Evolutionary conservation across 2,113 vertebrate species (phyloP), one percentile per base, ranked within the genome.

Genomic region (Oncorhynchus keta): DNA sequence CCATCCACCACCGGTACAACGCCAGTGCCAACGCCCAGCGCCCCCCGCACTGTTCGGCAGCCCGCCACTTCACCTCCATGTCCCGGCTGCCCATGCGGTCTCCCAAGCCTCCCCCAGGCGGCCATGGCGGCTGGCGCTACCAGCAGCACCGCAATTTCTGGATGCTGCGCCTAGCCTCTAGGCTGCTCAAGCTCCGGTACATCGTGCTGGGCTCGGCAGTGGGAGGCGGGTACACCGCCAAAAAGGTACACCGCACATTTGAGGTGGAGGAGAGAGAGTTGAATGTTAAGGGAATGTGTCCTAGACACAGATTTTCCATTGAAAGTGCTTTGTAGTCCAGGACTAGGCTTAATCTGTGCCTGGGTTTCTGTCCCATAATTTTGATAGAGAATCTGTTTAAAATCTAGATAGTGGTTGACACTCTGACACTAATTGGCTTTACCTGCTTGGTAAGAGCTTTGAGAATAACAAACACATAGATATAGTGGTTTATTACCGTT

Each of bases 181-280:
- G 96, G 73, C 93, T 99, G 55, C 91, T 99, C 48, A 96, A 84
- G 89, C 89, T 99, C 74, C 93, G 98, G 1, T 99, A 99, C 88
- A 93, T 99, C 79, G 45, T 99, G 72, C 85, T 99, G 28, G 98
- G 98, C 32, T 95, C 96, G 18, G 98, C 98, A 57, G 97, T 98
- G 28, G 98, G 98, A 70, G 97, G 98, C 83, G 97, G 98, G 28
- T 99, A 99, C 83, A 99, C 98, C 9, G 98, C 96, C 66, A 99
- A 99, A 92, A 98, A 99, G 96, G 98, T 98, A 86, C 14, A 86
- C 14, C 7, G 0, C 30, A n/a, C 12, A 49, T 70, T 49, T 45
- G 18, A 49, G 59, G n/a, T 62, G 59, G 59, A 62, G n/a, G n/a
- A 55, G 49, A 4, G 49, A 55, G 49, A 5, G 49, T 55, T 55